phyloP scores from a whole-genome alignment of 1,140 invertebrate species.

The Temnothorax longispinosus region DNA sequence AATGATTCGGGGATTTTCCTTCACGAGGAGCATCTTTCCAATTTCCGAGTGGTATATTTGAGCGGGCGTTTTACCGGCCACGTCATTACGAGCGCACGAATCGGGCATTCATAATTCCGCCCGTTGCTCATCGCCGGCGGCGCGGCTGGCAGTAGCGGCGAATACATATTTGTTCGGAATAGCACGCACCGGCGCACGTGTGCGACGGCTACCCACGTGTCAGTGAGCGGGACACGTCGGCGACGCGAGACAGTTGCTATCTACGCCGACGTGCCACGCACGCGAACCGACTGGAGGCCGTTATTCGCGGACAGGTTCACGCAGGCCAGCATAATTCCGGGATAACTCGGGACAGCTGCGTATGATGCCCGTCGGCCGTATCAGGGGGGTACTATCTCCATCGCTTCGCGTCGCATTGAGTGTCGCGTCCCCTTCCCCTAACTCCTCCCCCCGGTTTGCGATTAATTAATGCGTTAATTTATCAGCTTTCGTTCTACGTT shows the following conservation, averaged over 20 bases:
- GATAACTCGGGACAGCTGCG: slow-evolving; percentile 70
- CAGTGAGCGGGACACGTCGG: slow-evolving; percentile 61
- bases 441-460: slow-evolving; percentile 18
- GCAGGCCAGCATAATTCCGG: slow-evolving; percentile 75
- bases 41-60: slow-evolving; percentile 3
- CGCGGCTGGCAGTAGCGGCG: not conserved
- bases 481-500: slow-evolving; percentile 15
- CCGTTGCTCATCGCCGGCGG: slow-evolving; percentile 66
- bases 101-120: slow-evolving; percentile 71
- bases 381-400: slow-evolving; percentile 70
- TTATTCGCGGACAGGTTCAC: slow-evolving; percentile 73
- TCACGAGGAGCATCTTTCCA: not conserved
- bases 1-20: not conserved
- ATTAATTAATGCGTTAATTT: slow-evolving; percentile 79
- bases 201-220: slow-evolving; percentile 38
- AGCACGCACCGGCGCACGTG: slow-evolving; percentile 43
- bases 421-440: slow-evolving; percentile 49
- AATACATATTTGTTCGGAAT: slow-evolving; percentile 28
- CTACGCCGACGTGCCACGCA: slow-evolving; percentile 63
- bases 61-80: slow-evolving; percentile 21
- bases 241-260: slow-evolving; percentile 70
- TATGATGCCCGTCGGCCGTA: slow-evolving; percentile 72
- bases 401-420: slow-evolving; percentile 25
- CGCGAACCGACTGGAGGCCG: slow-evolving; percentile 68
- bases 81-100: slow-evolving; percentile 40